Conservation (phyloP, 2,797 vertebrate genomes). For the Psittacula echo region DNA sequence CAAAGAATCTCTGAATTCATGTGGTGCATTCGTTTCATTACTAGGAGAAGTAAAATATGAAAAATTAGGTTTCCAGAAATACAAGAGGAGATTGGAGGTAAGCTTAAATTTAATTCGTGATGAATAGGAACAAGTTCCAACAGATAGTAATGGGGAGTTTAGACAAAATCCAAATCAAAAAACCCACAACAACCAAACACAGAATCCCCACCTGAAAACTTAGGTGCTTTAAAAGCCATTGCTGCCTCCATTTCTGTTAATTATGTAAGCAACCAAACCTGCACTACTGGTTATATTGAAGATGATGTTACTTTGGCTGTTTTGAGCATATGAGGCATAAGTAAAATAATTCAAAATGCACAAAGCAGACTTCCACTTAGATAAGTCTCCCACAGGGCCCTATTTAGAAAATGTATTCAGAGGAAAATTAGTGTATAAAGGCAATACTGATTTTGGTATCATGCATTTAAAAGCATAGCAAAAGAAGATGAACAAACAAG, state of each 20-base stretch:
- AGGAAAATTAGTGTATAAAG: neutral
- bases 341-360: neutral
- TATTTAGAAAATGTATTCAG: constrained; percentile 23
- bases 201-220: neutral
- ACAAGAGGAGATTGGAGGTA: neutral
- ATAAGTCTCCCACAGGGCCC: neutral
- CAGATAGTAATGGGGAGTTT: neutral
- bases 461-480: neutral
- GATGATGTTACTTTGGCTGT: neutral
- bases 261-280: neutral
- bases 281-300: neutral
- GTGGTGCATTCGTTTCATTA: neutral
- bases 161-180: neutral
- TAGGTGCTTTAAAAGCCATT: neutral
- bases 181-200: neutral
- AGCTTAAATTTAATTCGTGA: neutral
- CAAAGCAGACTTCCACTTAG: neutral
- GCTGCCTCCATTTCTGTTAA: neutral
- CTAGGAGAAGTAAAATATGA: neutral
- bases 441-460: neutral
- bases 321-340: neutral
- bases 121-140: neutral
- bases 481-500: neutral
- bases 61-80: neutral
- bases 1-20: neutral